Percentiles rank a stretch among this genome's conserved stretches.
phyloP scores from a whole-genome alignment of 2,888 invertebrate genomes.

The Plagodis dolabraria region DNA sequence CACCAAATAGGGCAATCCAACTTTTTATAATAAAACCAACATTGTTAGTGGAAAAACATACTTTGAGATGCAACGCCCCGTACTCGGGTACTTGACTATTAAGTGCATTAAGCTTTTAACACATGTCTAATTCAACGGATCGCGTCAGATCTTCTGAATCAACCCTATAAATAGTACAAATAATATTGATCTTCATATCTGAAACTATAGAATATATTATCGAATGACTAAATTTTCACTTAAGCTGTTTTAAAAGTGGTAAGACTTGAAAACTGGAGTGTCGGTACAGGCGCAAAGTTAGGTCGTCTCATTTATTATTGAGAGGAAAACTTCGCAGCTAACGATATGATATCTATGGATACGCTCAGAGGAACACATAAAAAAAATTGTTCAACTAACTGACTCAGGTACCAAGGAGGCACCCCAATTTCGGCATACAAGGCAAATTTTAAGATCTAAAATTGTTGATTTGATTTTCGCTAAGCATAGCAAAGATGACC shows the following conservation, averaged over 20 bases:
- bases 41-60: constrained; percentile 50
- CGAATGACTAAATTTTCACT: constrained; percentile 38
- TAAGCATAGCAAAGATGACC: no score
- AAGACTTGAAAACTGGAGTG: constrained; percentile 66
- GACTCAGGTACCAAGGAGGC: no score
- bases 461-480: no score
- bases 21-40: constrained; percentile 35
- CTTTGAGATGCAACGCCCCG: constrained; percentile 50
- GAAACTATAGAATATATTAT: constrained; percentile 43
- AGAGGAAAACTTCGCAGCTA: constrained; percentile 64
- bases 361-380: no score
- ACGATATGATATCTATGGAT: background rate
- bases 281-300: constrained; percentile 75
- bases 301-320: constrained; percentile 83
- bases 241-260: constrained; percentile 63
- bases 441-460: no score
- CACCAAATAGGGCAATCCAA: constrained; percentile 11
- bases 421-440: no score
- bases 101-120: constrained; percentile 80
- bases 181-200: constrained; percentile 35
- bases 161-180: constrained; percentile 16
- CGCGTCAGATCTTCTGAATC: constrained; percentile 48
- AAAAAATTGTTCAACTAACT: no score
- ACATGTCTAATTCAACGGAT: constrained; percentile 76
- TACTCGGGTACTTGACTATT: constrained; percentile 62